Evolutionary conservation across 2,888 invertebrate genomes (phyloP), one percentile per base, ranked within the genome.

Genomic region (Lasioglossum vierecki): DNA sequence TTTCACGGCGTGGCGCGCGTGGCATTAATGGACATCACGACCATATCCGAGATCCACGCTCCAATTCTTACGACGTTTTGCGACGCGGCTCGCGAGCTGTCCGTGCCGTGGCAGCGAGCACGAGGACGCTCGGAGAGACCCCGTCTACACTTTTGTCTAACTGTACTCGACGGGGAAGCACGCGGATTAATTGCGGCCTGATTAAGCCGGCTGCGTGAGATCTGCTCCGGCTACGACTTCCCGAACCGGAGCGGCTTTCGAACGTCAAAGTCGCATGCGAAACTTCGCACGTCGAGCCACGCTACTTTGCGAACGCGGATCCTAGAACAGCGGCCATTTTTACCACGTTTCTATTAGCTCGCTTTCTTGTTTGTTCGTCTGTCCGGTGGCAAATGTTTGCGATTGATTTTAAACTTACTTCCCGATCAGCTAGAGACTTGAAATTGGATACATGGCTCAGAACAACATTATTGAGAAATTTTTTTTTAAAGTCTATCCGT

Each of bases 11-110:
- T 79, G 85, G 82, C 88, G 88, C 89, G 84, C 88, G 83, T 88
- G 87, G 85, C 84, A 79, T 91, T 92, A 92, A 92, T 91, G 91
- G 91, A 87, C 85, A 86, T 87, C 75, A 84, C 83, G 85, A 85
- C 89, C 92, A 90, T 91, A 91, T 90, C 88, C 81, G 87, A 87
- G 83, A 86, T 76, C 75, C 89, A 86, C 90, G 93, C 92, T 93
- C 93, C 91, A 93, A 91, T 93, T 93, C 93, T 86, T 66, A 73
- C 80, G 86, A 85, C 79, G 87, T 77, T 57, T 87, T 70, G 76
- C 79, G 70, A 77, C 78, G 63, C 30, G 46, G 18, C 18, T 68
- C 35, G 35, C 35, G 30, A 1, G 57, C 57, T n/a, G n/a, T 57
- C 11, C 57, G n/a, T 57, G 57, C 57, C 57, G n/a, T n/a, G 57